Evolutionary conservation across 2,888 invertebrate genomes (phyloP), one percentile per base, ranked within the genome.

Genomic region (Helleia helle): DNA sequence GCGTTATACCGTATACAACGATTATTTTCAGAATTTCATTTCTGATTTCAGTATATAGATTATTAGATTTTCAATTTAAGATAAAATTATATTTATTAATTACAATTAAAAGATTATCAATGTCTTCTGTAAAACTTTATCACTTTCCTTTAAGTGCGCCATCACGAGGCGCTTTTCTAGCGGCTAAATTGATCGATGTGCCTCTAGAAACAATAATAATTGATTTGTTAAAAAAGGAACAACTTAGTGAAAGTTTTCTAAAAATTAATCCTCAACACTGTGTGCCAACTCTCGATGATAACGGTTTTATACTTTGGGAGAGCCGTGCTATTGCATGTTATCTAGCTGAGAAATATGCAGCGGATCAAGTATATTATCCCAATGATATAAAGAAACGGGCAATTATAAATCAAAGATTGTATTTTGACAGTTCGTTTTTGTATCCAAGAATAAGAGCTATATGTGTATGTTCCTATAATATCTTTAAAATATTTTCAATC

Each of bases 231-330:
- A 72, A 77, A 52, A 89, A 88, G 58, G 88, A 89, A 54, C 89
- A 90, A 56, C 51, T 87, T 1, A 75, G 76, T 41, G 81, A 86
- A 31, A 86, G 83, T 50, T 89, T 88, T 52, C 47, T 85, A 31
- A 79, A 88, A 72, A 77, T 89, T 30, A 90, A 90, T 63, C 90
- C 90, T 3, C 90, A 90, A 57, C 90, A 91, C 60, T 87, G 87
- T 43, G 71, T 92, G 3, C 91, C 91, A 5, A 91, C 91, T 5
- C 70, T 92, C 42, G 87, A 88, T 14, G 91, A 91, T 59, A 85
- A 88, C 42, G 90, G 89, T 7, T 89, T 90, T 57, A 62, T 85
- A 8, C 48, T 91, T 36, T 91, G 90, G 89, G 91, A 91, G 62
- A 90, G 90, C 52, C 85, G 88, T 25, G 90, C 90, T 5, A 90